Conservation (phyloP, 2,888 invertebrate genomes). For the Pollenia angustigena region DNA sequence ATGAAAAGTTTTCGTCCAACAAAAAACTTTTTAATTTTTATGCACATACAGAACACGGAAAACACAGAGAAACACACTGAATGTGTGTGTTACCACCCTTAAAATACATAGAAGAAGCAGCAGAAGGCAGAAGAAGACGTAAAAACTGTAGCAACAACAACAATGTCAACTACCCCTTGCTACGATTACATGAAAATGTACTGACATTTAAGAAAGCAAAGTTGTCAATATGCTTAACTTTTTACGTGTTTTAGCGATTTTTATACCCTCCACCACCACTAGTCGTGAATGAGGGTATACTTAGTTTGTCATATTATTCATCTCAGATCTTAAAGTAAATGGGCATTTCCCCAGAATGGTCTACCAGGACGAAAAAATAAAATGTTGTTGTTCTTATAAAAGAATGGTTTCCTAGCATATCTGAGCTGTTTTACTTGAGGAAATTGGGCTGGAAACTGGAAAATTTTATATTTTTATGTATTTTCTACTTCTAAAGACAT, state of each 20-base stretch:
- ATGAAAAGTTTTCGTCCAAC: slow-evolving; percentile 69
- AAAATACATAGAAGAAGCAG: slow-evolving; percentile 39
- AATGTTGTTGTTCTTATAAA: no score
- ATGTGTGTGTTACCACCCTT: slow-evolving; percentile 40
- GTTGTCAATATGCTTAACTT: slow-evolving; percentile 13
- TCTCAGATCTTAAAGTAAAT: no score
- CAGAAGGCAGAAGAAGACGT: slow-evolving; percentile 7
- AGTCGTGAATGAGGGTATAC: no score
- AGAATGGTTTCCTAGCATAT: no score
- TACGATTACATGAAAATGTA: slow-evolving; percentile 16
- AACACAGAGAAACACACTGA: neutral
- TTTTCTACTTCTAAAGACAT: no score
- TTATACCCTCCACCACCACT: no score
- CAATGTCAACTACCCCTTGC: slow-evolving; percentile 55
- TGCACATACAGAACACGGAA: slow-evolving; percentile 22
- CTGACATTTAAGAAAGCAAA: slow-evolving; percentile 42
- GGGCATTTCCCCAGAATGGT: no score
- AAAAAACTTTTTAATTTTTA: slow-evolving; percentile 61
- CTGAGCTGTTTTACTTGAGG: no score
- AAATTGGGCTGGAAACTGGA: no score
- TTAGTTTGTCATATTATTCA: no score
- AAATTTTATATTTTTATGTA: no score
- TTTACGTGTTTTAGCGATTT: slow-evolving; percentile 5
- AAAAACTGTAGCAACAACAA: slow-evolving; percentile 36
- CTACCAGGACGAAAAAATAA: no score